Conservation (phyloP, 2,888 invertebrate genomes). For the Orgyia antiqua region DNA sequence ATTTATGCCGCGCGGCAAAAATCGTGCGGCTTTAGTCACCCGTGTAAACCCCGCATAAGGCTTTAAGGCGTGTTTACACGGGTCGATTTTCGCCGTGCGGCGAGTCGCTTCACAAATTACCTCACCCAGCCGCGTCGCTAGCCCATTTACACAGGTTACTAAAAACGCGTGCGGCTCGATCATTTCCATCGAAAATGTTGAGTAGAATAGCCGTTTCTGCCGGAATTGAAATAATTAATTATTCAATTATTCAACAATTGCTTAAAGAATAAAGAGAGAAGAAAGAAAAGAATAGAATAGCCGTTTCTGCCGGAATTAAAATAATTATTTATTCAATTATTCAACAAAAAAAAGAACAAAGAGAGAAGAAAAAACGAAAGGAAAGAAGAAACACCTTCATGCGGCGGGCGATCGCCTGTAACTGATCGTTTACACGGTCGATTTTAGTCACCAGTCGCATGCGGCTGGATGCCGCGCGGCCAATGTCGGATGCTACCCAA, state of each 20-base stretch:
- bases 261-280: no score
- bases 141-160: no score
- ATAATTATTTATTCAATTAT: no score
- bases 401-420: slow-evolving; percentile 9
- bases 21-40: slow-evolving; percentile 36
- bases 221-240: neutral
- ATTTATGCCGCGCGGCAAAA: slow-evolving; percentile 28
- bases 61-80: no score
- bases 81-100: slow-evolving; percentile 40
- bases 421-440: slow-evolving; percentile 21
- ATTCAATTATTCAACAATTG: no score
- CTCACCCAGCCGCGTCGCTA: slow-evolving; percentile 3
- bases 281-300: no score
- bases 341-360: slow-evolving; percentile 13
- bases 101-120: slow-evolving; percentile 26
- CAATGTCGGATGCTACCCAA: slow-evolving; percentile 4
- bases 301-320: no score
- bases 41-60: slow-evolving; percentile 27
- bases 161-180: neutral
- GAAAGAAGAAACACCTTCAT: slow-evolving; percentile 11
- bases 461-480: slow-evolving; percentile 7
- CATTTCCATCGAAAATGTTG: neutral
- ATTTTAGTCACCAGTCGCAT: slow-evolving; percentile 9
- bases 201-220: slow-evolving; percentile 1
- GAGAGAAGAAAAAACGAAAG: slow-evolving; percentile 15